A percentile compares a stretch with the other conserved stretches of the same genome.
phyloP scores from a whole-genome alignment of 2,113 vertebrate genomes.

The Elachura formosa region DNA sequence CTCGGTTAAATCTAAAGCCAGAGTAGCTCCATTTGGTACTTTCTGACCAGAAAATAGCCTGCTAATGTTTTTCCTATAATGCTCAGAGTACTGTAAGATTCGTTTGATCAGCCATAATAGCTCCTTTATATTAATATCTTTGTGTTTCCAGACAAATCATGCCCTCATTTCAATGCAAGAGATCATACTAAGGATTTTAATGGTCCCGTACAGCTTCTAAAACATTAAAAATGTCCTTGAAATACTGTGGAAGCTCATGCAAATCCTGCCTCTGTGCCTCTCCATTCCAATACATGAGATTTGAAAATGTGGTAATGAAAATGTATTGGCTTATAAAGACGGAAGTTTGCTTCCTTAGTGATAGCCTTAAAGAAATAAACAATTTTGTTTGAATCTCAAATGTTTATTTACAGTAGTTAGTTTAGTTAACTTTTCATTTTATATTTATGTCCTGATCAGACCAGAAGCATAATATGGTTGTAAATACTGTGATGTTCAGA shows the following conservation, averaged over 20 bases:
- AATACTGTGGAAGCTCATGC: neutral
- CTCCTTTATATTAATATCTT: neutral
- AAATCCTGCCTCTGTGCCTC: neutral
- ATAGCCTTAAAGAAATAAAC: neutral
- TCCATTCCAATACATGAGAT: neutral
- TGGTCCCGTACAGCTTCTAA: neutral
- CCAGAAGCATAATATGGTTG: neutral
- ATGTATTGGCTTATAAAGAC: neutral
- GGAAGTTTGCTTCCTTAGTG: neutral
- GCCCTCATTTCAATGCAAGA: neutral
- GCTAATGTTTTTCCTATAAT: neutral
- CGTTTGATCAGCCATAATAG: neutral
- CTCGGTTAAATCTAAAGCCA: neutral
- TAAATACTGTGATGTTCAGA: neutral
- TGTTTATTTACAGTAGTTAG: neutral
- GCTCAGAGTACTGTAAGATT: neutral
- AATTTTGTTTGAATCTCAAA: neutral
- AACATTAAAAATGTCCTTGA: constrained; percentile 11
- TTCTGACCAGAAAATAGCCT: neutral
- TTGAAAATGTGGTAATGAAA: neutral
- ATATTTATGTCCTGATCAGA: neutral
- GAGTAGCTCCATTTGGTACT: neutral
- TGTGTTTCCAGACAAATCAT: neutral
- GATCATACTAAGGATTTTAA: neutral
- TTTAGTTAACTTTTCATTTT: neutral